Percentiles rank a stretch among this genome's conserved stretches.
Conservation (phyloP, 1,140 invertebrate genomes). For the Venustaconcha ellipsiformis region DNA sequence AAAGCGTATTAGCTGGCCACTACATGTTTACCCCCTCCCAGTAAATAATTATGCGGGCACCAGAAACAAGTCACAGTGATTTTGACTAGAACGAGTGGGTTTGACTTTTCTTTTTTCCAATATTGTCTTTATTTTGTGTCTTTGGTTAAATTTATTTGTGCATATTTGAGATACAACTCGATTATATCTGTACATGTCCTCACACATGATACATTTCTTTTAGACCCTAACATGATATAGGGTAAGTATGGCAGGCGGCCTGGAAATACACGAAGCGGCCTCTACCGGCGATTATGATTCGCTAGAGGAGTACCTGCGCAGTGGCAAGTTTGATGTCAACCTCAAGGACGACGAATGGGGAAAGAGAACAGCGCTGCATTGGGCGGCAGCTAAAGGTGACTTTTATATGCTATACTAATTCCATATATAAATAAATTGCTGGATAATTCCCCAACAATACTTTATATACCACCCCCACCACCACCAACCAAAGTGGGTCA, state of each 20-base stretch:
- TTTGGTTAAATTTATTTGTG: too few species aligned
- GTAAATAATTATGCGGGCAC: too few species aligned
- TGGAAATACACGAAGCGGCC: slow-evolving; percentile 65
- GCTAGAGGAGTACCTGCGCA: slow-evolving; percentile 56
- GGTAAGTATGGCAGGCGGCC: slow-evolving; percentile 29
- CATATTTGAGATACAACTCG: too few species aligned
- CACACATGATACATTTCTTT: too few species aligned
- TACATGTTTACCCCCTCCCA: too few species aligned
- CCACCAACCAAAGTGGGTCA: background rate
- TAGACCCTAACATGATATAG: too few species aligned
- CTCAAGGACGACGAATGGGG: slow-evolving; percentile 60
- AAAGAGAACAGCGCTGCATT: slow-evolving; percentile 61
- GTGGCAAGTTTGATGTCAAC: slow-evolving; percentile 62
- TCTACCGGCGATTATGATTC: slow-evolving; percentile 61
- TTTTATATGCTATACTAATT: background rate
- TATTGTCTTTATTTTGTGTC: too few species aligned
- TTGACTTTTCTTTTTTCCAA: too few species aligned
- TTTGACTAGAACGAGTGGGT: too few species aligned
- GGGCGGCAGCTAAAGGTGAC: slow-evolving; percentile 64
- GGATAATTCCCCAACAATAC: background rate
- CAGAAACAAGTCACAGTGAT: too few species aligned
- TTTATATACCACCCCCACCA: background rate
- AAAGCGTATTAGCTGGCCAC: too few species aligned
- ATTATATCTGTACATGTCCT: too few species aligned
- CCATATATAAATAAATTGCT: background rate